Conservation (phyloP, 2,888 invertebrate species). For the Bellardia pandia region DNA sequence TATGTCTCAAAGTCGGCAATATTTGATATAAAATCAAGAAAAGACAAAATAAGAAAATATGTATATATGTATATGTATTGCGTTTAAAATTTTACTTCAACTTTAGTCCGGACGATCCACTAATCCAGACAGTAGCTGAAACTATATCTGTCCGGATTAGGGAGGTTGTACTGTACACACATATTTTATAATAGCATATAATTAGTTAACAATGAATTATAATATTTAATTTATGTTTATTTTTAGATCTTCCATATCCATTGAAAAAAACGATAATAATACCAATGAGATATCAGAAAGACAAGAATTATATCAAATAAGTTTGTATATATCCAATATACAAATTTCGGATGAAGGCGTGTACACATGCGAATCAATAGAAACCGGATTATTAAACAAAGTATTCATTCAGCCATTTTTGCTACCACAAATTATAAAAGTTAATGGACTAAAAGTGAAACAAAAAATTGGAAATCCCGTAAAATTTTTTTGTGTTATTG, state of each 20-base stretch:
- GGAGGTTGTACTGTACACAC: too few species aligned
- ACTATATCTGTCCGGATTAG: too few species aligned
- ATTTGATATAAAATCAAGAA: too few species aligned
- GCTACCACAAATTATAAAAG: constrained; percentile 83
- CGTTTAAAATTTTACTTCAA: too few species aligned
- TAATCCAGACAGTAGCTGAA: too few species aligned
- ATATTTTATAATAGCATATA: not conserved
- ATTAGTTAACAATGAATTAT: not conserved
- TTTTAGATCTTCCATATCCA: constrained; percentile 74
- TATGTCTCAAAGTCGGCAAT: too few species aligned
- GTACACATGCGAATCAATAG: constrained; percentile 86
- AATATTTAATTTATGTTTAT: not conserved
- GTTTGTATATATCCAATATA: constrained; percentile 85
- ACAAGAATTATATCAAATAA: constrained; percentile 82
- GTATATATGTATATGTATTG: too few species aligned
- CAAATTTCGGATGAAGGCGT: constrained; percentile 86
- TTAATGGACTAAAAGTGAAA: constrained; percentile 84
- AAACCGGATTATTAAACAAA: constrained; percentile 79
- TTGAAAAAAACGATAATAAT: constrained; percentile 62
- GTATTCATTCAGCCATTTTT: constrained; percentile 81
- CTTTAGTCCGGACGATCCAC: too few species aligned
- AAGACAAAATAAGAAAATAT: too few species aligned
- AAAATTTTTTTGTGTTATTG: constrained; percentile 85
- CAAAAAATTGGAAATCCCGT: constrained; percentile 85
- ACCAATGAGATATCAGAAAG: constrained; percentile 82